Evolutionary conservation across 1,140 invertebrate genomes (phyloP).

Genomic region (Eueides isabella): DNA sequence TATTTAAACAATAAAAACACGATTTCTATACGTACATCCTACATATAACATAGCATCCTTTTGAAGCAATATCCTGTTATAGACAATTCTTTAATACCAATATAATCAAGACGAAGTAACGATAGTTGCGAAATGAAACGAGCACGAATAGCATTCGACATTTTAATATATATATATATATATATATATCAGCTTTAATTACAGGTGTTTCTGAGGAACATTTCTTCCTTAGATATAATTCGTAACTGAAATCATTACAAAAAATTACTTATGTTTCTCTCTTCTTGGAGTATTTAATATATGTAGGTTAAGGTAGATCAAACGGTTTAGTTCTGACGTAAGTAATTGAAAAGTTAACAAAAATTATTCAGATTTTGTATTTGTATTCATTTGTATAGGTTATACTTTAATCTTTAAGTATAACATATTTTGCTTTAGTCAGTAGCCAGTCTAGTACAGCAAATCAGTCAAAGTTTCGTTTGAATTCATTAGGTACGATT

Average conservation of each 20-base stretch:
- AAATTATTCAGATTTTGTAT: no score
- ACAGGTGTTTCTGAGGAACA: no score
- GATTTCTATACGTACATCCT: conserved; percentile 28
- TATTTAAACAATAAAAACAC: conserved; percentile 15
- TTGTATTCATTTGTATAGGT: no score
- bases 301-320: not conserved
- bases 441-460: no score
- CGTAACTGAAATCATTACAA: no score
- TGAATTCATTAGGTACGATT: no score
- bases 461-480: no score
- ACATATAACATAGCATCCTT: conserved; percentile 16
- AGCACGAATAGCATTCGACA: not conserved
- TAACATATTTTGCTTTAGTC: no score
- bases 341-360: not conserved
- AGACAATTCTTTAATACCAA: conserved; percentile 16
- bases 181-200: no score
- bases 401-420: no score
- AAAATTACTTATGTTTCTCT: not conserved
- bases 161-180: not conserved
- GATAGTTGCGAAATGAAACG: not conserved
- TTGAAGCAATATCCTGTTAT: conserved; percentile 19
- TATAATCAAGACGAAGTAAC: not conserved
- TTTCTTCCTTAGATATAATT: no score
- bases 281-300: not conserved
- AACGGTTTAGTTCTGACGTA: not conserved